Base-by-base conservation (phyloP, 1,140 invertebrate species). In the Panulirus ornatus region DNA sequence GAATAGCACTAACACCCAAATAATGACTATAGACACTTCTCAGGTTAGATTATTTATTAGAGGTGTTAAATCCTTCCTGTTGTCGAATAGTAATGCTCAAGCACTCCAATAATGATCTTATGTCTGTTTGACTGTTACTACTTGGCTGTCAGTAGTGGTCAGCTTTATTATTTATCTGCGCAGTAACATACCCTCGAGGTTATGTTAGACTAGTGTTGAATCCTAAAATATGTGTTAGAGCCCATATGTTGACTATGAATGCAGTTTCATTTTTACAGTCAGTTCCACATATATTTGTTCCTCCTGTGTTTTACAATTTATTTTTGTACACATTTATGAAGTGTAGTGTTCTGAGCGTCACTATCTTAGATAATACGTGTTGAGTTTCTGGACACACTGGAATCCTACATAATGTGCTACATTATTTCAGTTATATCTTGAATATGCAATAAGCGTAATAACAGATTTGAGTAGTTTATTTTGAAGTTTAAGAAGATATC, bases 181-280 rank as follows among this genome's bases (percentile, higher is more conserved):
- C 27, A 66, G 22, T 66, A 66, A 58, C 30, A 36, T 36, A 30
- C 78, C 16, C 6, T 40, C 36, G 30, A 81, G 78, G 78, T 36
- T 34, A 27, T n/a, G 76, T 79, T 79, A 51, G 70, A 51, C 51
- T 58, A 81, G 78, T 81, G 78, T 81, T 58, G 78, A 36, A 54
- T 16, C 47, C 51, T 44, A 27, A 81, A 34, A 36, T 54, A 54
- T 30, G 30, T 66, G 58, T 66, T 66, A 66, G 58, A 30, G 27
- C 58, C 30, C 58, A 66, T n/a, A 27, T 66, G 58, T 30, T 66
- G 78, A 38, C 78, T 51, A 58, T 30, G 38, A 81, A 81, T 54
- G 78, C 30, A 54, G 78, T 47, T 22, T n/a, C n/a, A 30, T 66
- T 66, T 66, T 66, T 30, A 5, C 27, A 47, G 5, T 6, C 44